Conservation (phyloP, 2,797 vertebrate species). For the Harpagifer antarcticus region DNA sequence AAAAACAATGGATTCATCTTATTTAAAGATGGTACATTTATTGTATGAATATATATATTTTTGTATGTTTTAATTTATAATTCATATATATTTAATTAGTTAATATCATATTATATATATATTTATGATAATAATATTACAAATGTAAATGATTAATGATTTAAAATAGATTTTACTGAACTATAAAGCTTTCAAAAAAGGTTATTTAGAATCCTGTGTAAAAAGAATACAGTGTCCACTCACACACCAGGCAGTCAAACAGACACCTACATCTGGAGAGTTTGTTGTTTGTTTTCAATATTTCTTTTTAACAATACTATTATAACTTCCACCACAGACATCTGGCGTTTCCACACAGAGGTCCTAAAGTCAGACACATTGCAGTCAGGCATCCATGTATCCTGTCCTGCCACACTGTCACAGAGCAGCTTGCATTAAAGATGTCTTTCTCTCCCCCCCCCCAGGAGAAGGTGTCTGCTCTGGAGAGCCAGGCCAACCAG, state of each 20-base stretch:
- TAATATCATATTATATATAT: too few relatives aligned
- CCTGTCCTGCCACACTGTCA: not conserved
- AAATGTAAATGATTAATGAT: too few relatives aligned
- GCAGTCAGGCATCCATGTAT: not conserved
- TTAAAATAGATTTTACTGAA: too few relatives aligned
- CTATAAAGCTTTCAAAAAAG: too few relatives aligned
- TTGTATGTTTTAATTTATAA: too few relatives aligned
- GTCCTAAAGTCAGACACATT: not conserved
- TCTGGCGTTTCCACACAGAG: not conserved
- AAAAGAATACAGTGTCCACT: not conserved
- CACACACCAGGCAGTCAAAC: not conserved
- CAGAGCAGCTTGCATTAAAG: not conserved
- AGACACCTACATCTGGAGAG: not conserved
- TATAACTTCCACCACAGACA: not conserved
- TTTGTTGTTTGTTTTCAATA: not conserved
- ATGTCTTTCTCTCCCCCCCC: not conserved
- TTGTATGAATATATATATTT: too few relatives aligned
- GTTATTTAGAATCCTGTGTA: not conserved
- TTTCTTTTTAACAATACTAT: not conserved
- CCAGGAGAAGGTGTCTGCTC: slow-evolving; percentile 91
- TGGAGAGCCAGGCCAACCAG: slow-evolving; percentile 93
- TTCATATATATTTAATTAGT: too few relatives aligned
- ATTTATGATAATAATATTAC: too few relatives aligned
- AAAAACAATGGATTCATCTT: too few relatives aligned
- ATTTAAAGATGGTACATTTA: too few relatives aligned